A percentile compares a stretch with the other conserved stretches of the same genome.
phyloP scores from a whole-genome alignment of 2,888 invertebrate species.

The Camptogramma bilineatum region DNA sequence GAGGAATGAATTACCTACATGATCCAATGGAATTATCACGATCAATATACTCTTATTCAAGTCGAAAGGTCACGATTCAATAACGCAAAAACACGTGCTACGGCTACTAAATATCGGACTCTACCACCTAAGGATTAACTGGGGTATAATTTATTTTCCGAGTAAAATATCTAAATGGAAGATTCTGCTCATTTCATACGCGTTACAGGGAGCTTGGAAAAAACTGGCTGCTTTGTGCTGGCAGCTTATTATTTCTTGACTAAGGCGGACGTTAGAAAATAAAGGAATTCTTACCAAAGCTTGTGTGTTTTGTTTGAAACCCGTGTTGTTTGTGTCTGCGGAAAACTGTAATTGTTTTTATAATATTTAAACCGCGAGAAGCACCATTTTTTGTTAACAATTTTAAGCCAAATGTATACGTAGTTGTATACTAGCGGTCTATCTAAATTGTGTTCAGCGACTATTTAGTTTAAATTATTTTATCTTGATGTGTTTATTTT shows the following conservation, averaged over 20 bases:
- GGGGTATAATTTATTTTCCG: constrained; percentile 61
- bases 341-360: neutral
- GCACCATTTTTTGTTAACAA: neutral
- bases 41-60: too few relatives aligned
- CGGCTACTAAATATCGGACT: neutral
- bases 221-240: constrained; percentile 43
- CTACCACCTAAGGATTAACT: constrained; percentile 48
- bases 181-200: constrained; percentile 35
- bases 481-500: too few relatives aligned
- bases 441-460: too few relatives aligned
- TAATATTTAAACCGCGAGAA: neutral
- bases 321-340: constrained; percentile 7
- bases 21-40: too few relatives aligned
- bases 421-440: too few relatives aligned
- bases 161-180: constrained; percentile 53
- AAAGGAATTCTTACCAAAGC: constrained; percentile 9
- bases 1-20: too few relatives aligned
- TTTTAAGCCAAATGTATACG: neutral
- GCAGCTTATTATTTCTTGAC: constrained; percentile 45
- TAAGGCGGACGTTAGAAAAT: constrained; percentile 13
- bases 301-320: constrained; percentile 18
- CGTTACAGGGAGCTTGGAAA: constrained; percentile 47
- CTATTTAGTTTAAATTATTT: too few relatives aligned
- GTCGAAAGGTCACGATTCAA: neutral
- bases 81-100: neutral